Evolutionary conservation across 2,888 invertebrate species (phyloP), one percentile per base, ranked within the genome.

Genomic region (Rosalia funebris): DNA sequence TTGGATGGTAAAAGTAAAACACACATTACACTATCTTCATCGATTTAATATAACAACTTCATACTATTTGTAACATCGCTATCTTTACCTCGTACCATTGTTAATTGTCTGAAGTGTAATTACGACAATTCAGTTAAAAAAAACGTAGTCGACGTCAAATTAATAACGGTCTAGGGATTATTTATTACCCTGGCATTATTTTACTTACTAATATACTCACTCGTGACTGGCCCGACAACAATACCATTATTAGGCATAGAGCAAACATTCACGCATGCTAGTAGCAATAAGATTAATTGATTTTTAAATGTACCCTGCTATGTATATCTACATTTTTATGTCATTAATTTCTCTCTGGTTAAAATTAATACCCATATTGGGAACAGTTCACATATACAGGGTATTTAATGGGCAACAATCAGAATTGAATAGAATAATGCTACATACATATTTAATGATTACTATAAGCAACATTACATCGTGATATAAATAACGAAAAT

Each of bases 241-340:
- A 72, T 70, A 66, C 67, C 62, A 48, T 71, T 71, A 72, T 72
- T 71, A n/a, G n/a, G n/a, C n/a, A 71, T 62, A 67, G 61, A 68
- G 67, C 57, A 60, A 60, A 64, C 63, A 53, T 64, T 69, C 73
- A 74, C 74, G 72, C 74, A 71, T 66, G 60, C 57, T 61, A 62
- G 52, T 58, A 67, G 54, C 63, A 56, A 66, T 48, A 57, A 74
- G 73, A 74, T 73, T 72, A 71, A 74, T 72, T 70, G 71, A 66
- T 67, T 73, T 71, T 71, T 74, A 72, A 74, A 67, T 74, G 69
- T 60, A 60, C 62, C 54, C 47, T 60, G 52, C 61, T 64, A 63
- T 60, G 61, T 61, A 61, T 62, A 60, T 65, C 56, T 60, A 58
- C 25, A 57, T 56, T 58, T 63, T 45, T 47, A 32, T 47, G 62